These are phyloP conservation scores for Sepiola atlantica DNA, from an alignment of 2,888 invertebrate genomes.

Conservation along the genomic window DNA sequence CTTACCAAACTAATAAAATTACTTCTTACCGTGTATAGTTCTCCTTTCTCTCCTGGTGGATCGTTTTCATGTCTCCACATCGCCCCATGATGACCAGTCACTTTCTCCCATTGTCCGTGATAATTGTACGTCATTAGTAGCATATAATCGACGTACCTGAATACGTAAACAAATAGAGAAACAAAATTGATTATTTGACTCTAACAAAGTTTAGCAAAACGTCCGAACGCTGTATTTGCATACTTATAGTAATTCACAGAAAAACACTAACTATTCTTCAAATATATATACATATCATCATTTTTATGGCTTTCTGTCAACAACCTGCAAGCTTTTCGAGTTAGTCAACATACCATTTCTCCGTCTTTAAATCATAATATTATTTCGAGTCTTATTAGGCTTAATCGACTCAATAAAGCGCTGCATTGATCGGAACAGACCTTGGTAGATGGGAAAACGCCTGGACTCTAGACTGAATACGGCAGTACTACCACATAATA, in stretches of 20 bases:
- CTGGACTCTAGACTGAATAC: too few species aligned
- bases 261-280: too few species aligned
- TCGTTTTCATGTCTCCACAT: conserved; percentile 57
- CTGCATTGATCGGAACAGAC: too few species aligned
- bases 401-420: too few species aligned
- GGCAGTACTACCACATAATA: too few species aligned
- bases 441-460: too few species aligned
- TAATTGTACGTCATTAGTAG: conserved; percentile 69
- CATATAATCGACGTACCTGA: conserved; percentile 64
- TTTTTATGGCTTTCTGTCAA: background rate
- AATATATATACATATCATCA: background rate
- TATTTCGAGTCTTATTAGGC: background rate
- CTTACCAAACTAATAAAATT: background rate
- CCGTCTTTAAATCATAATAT: background rate
- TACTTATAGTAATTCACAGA: too few species aligned
- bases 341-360: background rate
- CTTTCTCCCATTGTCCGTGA: conserved; percentile 67
- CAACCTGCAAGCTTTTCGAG: too few species aligned
- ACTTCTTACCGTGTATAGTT: conserved; percentile 60
- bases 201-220: too few species aligned
- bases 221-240: too few species aligned
- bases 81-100: conserved; percentile 64
- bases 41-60: conserved; percentile 59
- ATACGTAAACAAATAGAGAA: background rate
- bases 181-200: too few species aligned